These are phyloP conservation scores for Criorhina ranunculi DNA, from an alignment of 2,888 invertebrate genomes.

Conservation along the genomic window DNA sequence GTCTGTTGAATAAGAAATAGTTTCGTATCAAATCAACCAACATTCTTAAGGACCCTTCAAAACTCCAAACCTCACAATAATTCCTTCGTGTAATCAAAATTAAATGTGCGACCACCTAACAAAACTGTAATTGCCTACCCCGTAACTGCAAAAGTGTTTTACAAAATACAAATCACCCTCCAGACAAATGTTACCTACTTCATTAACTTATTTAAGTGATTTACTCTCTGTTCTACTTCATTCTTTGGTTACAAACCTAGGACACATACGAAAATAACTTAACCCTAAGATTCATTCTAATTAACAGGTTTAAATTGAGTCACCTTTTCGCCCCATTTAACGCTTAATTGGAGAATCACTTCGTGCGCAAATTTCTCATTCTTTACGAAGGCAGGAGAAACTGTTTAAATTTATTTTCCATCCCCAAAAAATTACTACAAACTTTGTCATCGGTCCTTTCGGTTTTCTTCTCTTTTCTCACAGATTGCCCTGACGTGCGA, in stretches of 20 bases:
- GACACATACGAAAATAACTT: constrained; percentile 10
- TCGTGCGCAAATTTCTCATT: constrained; percentile 32
- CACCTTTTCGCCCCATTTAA: constrained; percentile 51
- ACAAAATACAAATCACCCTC: constrained; percentile 24
- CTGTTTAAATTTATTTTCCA: constrained; percentile 45
- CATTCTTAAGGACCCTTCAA: no score
- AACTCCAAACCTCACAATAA: neutral
- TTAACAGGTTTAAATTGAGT: constrained; percentile 61
- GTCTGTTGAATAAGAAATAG: no score
- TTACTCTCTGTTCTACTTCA: neutral
- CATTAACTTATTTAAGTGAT: constrained; percentile 56
- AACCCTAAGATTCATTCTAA: constrained; percentile 45
- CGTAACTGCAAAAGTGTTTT: constrained; percentile 31
- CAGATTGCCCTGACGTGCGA: constrained; percentile 93
- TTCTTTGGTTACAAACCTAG: neutral
- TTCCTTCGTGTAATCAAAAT: neutral
- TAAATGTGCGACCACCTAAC: neutral
- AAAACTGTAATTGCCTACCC: constrained; percentile 46
- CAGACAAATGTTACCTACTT: constrained; percentile 23
- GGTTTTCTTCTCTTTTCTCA: constrained; percentile 1
- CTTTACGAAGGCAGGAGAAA: constrained; percentile 17
- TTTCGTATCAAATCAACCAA: no score
- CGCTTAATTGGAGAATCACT: constrained; percentile 66
- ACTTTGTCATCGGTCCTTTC: constrained; percentile 58
- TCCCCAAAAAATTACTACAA: constrained; percentile 57